A percentile compares a stretch with the other conserved stretches of the same genome.
phyloP scores from a whole-genome alignment of 2,797 vertebrate species.

The Rhinatrema bivittatum region DNA sequence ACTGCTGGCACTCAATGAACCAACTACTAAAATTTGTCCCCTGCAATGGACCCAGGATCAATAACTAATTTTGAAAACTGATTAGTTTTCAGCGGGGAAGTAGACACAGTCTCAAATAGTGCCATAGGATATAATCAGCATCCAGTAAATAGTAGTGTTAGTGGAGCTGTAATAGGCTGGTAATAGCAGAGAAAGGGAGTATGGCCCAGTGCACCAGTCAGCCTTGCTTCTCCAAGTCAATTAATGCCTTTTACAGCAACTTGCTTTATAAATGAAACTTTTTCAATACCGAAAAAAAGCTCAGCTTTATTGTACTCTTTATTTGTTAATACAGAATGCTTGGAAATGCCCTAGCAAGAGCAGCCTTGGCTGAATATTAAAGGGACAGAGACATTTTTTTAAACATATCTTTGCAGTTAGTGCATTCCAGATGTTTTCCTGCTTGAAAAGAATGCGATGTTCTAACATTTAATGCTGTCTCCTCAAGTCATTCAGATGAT shows the following conservation, averaged over 20 bases:
- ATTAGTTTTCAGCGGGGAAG: constrained; percentile 89
- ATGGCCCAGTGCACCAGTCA: constrained; percentile 30
- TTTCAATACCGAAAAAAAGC: constrained; percentile 30
- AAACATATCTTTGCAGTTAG: constrained; percentile 43
- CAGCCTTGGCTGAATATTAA: constrained; percentile 52
- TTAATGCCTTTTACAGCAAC: constrained; percentile 26
- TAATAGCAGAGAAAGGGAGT: constrained; percentile 30
- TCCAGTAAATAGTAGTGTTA: constrained; percentile 75
- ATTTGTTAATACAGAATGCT: constrained; percentile 35
- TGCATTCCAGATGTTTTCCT: constrained; percentile 58
- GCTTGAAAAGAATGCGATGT: constrained; percentile 57
- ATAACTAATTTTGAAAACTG: constrained; percentile 99
- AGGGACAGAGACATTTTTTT: constrained; percentile 45
- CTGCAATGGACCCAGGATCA: constrained; percentile 73
- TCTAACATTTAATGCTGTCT: constrained; percentile 50
- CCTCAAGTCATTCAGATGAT: constrained; percentile 55
- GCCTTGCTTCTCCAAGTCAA: constrained; percentile 23
- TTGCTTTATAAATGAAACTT: constrained; percentile 28
- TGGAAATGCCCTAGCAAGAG: constrained; percentile 36
- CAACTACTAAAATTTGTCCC: constrained; percentile 68
- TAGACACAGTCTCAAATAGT: constrained; percentile 71
- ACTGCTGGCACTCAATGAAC: constrained; percentile 64
- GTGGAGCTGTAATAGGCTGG: constrained; percentile 53
- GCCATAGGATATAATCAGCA: constrained; percentile 94
- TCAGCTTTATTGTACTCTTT: constrained; percentile 32